Conservation (phyloP, 2,113 vertebrate genomes). For the Catagonus wagneri region DNA sequence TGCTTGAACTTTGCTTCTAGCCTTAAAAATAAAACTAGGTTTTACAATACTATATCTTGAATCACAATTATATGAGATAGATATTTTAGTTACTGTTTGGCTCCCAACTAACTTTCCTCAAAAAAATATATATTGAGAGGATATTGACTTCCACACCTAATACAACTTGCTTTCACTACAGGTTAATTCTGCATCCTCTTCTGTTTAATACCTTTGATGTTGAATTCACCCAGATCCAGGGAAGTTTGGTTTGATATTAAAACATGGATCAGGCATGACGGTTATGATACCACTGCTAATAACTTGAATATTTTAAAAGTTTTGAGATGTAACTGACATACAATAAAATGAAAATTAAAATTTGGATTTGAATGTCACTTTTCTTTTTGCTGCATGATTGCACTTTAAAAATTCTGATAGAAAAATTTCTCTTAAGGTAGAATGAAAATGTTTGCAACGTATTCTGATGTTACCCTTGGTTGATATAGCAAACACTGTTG, state of each 20-base stretch:
- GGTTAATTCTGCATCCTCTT: background rate
- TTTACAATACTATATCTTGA: background rate
- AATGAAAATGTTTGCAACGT: background rate
- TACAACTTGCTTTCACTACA: background rate
- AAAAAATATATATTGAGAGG: background rate
- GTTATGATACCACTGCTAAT: background rate
- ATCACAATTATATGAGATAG: background rate
- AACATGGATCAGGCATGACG: background rate
- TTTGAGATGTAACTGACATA: background rate
- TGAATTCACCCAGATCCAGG: background rate
- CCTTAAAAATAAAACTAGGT: background rate
- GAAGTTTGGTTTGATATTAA: conserved; percentile 15
- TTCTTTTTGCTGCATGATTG: conserved; percentile 12
- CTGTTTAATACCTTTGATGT: conserved; percentile 21
- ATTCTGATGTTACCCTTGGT: background rate
- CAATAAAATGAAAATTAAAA: conserved; percentile 7
- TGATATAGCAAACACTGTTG: background rate
- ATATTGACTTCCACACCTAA: background rate
- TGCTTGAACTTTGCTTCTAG: background rate
- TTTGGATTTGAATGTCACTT: conserved; percentile 14
- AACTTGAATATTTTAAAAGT: background rate
- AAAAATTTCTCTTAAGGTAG: background rate
- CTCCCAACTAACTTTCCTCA: background rate
- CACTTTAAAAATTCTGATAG: background rate
- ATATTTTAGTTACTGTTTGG: background rate